These are phyloP conservation scores for Dastarcus helophoroides DNA, from an alignment of 2,888 invertebrate species.

Conservation along the genomic window DNA sequence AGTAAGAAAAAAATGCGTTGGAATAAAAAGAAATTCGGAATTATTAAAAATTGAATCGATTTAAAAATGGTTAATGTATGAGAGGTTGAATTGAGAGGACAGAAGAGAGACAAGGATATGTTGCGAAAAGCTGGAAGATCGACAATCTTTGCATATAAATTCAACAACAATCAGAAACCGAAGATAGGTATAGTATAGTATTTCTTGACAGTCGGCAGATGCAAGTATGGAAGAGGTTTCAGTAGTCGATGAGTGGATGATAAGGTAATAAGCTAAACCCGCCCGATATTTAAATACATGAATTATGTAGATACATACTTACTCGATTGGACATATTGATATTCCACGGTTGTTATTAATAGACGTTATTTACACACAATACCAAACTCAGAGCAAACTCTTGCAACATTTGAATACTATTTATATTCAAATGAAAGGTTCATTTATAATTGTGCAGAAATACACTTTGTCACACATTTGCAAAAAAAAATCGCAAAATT, in stretches of 20 bases:
- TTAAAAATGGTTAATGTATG: too few species aligned
- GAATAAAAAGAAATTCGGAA: too few species aligned
- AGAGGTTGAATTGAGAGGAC: too few species aligned
- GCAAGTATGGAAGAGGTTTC: conserved; percentile 14
- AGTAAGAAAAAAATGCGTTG: too few species aligned
- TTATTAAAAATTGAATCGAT: too few species aligned
- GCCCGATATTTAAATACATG: conserved; percentile 38
- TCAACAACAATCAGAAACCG: not conserved
- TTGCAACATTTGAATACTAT: conserved; percentile 34
- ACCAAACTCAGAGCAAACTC: conserved; percentile 25
- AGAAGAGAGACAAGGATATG: too few species aligned
- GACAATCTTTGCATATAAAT: conserved; percentile 1
- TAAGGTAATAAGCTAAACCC: conserved; percentile 37
- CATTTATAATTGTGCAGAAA: conserved; percentile 27
- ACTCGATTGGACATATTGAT: conserved; percentile 41
- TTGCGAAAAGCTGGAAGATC: not conserved
- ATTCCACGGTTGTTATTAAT: conserved; percentile 37
- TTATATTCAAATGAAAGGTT: conserved; percentile 36
- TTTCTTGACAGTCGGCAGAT: conserved; percentile 21
- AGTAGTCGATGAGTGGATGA: conserved; percentile 32
- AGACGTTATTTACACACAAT: conserved; percentile 40
- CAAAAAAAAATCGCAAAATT: too few species aligned
- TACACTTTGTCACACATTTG: too few species aligned
- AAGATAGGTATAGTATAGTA: not conserved
- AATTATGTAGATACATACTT: conserved; percentile 39